Percentiles rank a stretch among this genome's conserved stretches.
These are phyloP conservation scores for Trichonephila inaurata DNA, from an alignment of 1,140 invertebrate species.

Conservation along the genomic window DNA sequence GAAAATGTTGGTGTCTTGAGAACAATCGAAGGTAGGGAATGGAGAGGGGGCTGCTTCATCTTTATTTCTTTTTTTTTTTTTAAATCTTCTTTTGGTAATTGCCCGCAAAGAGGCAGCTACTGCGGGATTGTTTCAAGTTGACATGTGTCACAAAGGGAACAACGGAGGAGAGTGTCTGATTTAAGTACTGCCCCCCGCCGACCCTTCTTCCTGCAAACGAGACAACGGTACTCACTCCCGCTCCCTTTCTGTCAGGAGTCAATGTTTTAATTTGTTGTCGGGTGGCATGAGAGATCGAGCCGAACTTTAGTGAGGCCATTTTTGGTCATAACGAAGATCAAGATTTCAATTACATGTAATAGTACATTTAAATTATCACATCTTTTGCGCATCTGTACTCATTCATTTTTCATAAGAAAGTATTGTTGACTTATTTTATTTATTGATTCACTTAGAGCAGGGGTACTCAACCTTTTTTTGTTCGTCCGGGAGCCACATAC, in stretches of 20 bases:
- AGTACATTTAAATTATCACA: too few relatives aligned
- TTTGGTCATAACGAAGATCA: not conserved
- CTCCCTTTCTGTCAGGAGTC: not conserved
- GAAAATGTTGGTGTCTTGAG: constrained; percentile 15
- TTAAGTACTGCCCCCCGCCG: not conserved
- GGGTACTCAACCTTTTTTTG: too few relatives aligned
- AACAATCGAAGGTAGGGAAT: not conserved
- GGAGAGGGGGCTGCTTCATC: too few relatives aligned
- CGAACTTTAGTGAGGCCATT: not conserved
- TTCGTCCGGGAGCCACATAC: too few relatives aligned
- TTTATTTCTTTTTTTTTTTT: not conserved
- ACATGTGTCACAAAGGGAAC: constrained; percentile 56
- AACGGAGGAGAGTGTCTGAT: not conserved
- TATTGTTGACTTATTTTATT: too few relatives aligned
- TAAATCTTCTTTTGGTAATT: not conserved
- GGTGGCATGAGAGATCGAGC: not conserved
- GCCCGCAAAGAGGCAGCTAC: not conserved
- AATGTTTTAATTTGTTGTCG: constrained; percentile 36
- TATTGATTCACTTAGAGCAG: too few relatives aligned
- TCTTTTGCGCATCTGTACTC: too few relatives aligned
- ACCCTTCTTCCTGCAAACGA: too few relatives aligned
- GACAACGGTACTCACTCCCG: too few relatives aligned
- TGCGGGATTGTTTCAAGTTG: constrained; percentile 35
- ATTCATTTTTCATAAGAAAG: too few relatives aligned
- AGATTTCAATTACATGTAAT: too few relatives aligned